A percentile compares a stretch with the other conserved stretches of the same genome.
Evolutionary conservation across 2,888 invertebrate species (phyloP).

Genomic region (Kuschelorhynchus macadamiae): DNA sequence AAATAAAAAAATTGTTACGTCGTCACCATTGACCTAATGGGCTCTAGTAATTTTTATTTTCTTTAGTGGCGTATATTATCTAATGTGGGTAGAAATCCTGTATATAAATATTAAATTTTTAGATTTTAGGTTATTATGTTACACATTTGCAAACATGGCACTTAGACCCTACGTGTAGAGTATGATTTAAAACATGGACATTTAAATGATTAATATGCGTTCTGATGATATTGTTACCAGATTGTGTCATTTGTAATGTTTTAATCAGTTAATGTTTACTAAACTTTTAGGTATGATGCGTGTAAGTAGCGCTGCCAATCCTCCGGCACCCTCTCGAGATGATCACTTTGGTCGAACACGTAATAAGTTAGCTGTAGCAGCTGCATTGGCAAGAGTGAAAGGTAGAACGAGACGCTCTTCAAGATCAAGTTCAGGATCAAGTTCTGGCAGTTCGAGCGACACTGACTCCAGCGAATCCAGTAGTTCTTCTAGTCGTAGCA

Average conservation of each 20-base stretch:
- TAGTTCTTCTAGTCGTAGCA: slow-evolving; percentile 71
- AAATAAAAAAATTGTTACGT: too few relatives aligned
- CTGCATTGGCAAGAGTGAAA: slow-evolving; percentile 66
- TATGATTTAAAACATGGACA: too few relatives aligned
- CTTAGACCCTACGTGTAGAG: too few relatives aligned
- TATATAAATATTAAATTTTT: too few relatives aligned
- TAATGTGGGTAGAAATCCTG: too few relatives aligned
- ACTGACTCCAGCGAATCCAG: slow-evolving; percentile 73
- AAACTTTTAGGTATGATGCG: slow-evolving; percentile 68
- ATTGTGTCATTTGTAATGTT: neutral
- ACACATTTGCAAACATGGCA: neutral
- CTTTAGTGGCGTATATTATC: too few relatives aligned
- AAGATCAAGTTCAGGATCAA: slow-evolving; percentile 71
- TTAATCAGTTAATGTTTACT: neutral
- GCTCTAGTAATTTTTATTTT: too few relatives aligned
- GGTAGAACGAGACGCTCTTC: slow-evolving; percentile 66
- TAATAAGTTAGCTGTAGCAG: slow-evolving; percentile 66
- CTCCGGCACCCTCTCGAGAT: slow-evolving; percentile 71
- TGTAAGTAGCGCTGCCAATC: slow-evolving; percentile 73
- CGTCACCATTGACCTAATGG: too few relatives aligned
- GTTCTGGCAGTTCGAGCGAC: slow-evolving; percentile 72
- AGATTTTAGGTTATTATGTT: too few relatives aligned
- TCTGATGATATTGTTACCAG: too few relatives aligned
- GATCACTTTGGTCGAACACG: slow-evolving; percentile 65
- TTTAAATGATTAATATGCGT: too few relatives aligned